Evolutionary conservation across 2,797 vertebrate species (phyloP).

Genomic region (Pelobates cultripes): DNA sequence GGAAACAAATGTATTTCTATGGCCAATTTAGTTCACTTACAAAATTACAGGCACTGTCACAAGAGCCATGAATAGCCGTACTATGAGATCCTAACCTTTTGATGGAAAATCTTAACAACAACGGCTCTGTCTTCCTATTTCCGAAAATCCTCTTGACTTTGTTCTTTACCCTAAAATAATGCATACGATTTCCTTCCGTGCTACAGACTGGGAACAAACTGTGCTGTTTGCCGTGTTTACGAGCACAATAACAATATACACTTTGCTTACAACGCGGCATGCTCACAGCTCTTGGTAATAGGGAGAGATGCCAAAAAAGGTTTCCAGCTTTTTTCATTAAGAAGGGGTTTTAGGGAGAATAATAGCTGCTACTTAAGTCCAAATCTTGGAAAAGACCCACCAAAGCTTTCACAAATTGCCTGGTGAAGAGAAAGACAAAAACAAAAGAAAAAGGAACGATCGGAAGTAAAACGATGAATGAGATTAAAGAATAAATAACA

Average conservation of each 20-base stretch:
- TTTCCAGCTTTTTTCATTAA: background rate
- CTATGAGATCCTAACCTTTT: slow-evolving; percentile 2
- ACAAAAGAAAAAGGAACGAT: background rate
- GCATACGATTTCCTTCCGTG: slow-evolving; percentile 12
- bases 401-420: background rate
- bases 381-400: background rate
- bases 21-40: slow-evolving; percentile 15
- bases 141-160: background rate
- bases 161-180: slow-evolving; percentile 15
- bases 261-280: background rate
- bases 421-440: background rate
- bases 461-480: background rate
- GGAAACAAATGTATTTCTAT: slow-evolving; percentile 3
- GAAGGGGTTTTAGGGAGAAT: background rate
- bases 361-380: background rate
- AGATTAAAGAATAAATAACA: background rate
- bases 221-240: slow-evolving; percentile 16
- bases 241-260: slow-evolving; percentile 2
- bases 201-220: slow-evolving; percentile 14
- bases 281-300: background rate
- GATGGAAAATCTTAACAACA: slow-evolving; percentile 18
- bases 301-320: background rate
- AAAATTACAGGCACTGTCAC: slow-evolving; percentile 9
- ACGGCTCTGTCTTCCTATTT: slow-evolving; percentile 11
- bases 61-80: slow-evolving; percentile 10